phyloP scores from a whole-genome alignment of 2,113 vertebrate genomes.

The Sula dactylatra region DNA sequence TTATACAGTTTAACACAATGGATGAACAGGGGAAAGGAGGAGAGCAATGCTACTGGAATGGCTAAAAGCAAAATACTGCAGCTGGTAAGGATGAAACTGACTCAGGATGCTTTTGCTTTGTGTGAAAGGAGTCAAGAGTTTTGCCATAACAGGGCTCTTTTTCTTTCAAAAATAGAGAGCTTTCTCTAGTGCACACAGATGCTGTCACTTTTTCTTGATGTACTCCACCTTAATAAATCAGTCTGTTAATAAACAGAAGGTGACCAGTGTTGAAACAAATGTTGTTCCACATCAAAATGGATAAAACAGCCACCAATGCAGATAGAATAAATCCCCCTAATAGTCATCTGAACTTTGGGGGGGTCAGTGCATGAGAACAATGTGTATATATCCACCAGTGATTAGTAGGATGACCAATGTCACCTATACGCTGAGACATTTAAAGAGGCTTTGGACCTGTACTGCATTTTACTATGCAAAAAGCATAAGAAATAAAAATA shows the following conservation, averaged over 20 bases:
- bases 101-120: background rate
- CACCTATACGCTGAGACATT: background rate
- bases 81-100: background rate
- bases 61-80: background rate
- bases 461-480: background rate
- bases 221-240: background rate
- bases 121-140: background rate
- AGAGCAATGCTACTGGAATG: background rate
- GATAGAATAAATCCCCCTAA: background rate
- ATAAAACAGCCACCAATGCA: background rate
- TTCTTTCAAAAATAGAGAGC: background rate
- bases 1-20: background rate
- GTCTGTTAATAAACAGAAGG: background rate
- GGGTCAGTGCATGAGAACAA: background rate
- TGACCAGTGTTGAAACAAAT: background rate
- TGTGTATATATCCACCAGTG: background rate
- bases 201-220: background rate
- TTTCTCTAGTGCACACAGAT: background rate
- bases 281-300: background rate
- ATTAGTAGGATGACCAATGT: background rate
- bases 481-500: background rate
- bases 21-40: background rate
- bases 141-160: rapidly evolving
- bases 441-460: background rate
- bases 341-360: background rate